These are phyloP conservation scores for Carduelis carduelis DNA, from an alignment of 2,797 vertebrate species.

Conservation along the genomic window DNA sequence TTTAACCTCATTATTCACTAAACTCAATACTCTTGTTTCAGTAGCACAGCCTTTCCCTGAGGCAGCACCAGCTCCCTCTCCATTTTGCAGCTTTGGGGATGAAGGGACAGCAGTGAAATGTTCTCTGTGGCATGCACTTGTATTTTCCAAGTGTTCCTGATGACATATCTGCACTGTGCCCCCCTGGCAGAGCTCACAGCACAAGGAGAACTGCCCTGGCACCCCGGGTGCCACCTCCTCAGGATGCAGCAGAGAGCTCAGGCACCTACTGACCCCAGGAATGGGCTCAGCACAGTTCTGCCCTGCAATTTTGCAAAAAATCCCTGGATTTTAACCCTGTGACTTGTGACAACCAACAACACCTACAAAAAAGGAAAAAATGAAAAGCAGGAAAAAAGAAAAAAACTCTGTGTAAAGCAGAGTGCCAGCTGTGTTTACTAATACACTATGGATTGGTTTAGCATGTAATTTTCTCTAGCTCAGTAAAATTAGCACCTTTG, in stretches of 20 bases:
- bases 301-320: neutral
- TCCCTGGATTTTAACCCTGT: neutral
- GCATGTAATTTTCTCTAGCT: neutral
- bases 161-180: neutral
- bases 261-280: neutral
- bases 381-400: fast-evolving
- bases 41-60: neutral
- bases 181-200: neutral
- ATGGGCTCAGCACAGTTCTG: neutral
- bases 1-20: neutral
- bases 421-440: neutral
- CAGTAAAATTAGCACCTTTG: neutral
- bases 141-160: neutral
- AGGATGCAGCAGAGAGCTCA: fast-evolving
- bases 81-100: neutral
- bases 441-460: neutral
- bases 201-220: neutral
- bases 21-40: neutral
- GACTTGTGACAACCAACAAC: neutral
- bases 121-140: neutral
- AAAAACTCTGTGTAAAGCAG: neutral
- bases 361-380: neutral
- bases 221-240: neutral
- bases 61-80: neutral
- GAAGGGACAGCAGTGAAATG: neutral